A percentile compares a stretch with the other conserved stretches of the same genome.
phyloP scores from a whole-genome alignment of 2,888 invertebrate species.

The Zygaena filipendulae region DNA sequence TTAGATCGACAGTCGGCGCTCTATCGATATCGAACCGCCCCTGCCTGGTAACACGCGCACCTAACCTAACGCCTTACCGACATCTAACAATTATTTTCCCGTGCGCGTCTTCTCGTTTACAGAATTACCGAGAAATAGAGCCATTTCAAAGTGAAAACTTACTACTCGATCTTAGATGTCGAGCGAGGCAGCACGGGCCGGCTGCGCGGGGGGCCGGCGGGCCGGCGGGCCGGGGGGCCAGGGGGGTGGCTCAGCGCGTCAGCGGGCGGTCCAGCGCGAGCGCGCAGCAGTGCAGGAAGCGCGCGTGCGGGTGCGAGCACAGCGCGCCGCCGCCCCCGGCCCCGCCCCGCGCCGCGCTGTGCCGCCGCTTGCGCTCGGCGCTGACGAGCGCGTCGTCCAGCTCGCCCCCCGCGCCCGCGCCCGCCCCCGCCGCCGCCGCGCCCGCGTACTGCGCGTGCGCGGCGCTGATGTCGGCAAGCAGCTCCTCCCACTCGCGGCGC shows the following conservation, averaged over 20 bases:
- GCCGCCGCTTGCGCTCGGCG: constrained; percentile 70
- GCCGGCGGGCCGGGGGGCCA: no score
- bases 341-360: constrained; percentile 51
- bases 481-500: constrained; percentile 71
- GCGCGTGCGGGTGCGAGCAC: constrained; percentile 50
- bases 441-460: constrained; percentile 60
- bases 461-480: constrained; percentile 69
- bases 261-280: constrained; percentile 49
- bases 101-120: no score
- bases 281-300: constrained; percentile 61
- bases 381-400: constrained; percentile 20
- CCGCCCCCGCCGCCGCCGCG: constrained; percentile 23
- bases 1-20: no score
- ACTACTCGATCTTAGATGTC: no score
- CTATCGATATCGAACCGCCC: no score
- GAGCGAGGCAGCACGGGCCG: no score
- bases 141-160: no score
- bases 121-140: no score
- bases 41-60: no score
- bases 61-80: no score
- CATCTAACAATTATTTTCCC: no score
- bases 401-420: constrained; percentile 18
- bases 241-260: constrained; percentile 43
- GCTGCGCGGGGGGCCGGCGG: no score
- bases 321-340: constrained; percentile 23